Conservation (phyloP, 2,888 invertebrate genomes). For the Suillia variegata region DNA sequence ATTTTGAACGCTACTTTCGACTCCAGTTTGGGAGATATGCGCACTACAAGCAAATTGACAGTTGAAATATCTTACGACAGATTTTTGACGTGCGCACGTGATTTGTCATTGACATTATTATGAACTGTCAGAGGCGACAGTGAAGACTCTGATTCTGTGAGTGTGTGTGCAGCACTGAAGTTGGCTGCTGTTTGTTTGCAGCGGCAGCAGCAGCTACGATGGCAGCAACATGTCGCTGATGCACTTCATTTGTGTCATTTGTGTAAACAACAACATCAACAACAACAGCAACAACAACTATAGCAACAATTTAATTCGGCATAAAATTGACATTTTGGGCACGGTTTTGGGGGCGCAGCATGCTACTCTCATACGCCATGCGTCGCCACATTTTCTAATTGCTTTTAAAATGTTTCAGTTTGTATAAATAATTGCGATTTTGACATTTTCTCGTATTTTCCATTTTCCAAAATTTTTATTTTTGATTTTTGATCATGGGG, state of each 20-base stretch:
- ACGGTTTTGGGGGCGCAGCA: constrained; percentile 24
- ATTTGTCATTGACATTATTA: constrained; percentile 59
- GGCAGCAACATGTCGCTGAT: constrained; percentile 24
- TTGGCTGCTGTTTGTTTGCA: neutral
- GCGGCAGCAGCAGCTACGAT: constrained; percentile 6
- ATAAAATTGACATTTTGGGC: constrained; percentile 4
- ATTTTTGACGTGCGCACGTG: constrained; percentile 58
- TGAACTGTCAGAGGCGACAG: constrained; percentile 24
- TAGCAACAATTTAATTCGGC: constrained; percentile 6
- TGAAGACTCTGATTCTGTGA: neutral
- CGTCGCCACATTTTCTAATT: constrained; percentile 56
- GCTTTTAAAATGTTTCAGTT: constrained; percentile 56
- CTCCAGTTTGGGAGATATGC: neutral
- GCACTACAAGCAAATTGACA: constrained; percentile 46
- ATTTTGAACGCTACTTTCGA: neutral
- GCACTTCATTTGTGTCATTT: constrained; percentile 51
- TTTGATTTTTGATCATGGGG: neutral
- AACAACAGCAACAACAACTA: constrained; percentile 1
- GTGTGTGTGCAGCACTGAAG: neutral
- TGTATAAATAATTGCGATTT: constrained; percentile 55
- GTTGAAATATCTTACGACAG: constrained; percentile 55
- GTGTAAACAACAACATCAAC: constrained; percentile 31
- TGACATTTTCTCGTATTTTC: constrained; percentile 40
- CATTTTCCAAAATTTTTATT: too few relatives aligned
- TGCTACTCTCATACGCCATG: constrained; percentile 39